These are phyloP conservation scores for Pseudomyrmex dendroicus DNA, from an alignment of 1,140 invertebrate species.

Conservation along the genomic window DNA sequence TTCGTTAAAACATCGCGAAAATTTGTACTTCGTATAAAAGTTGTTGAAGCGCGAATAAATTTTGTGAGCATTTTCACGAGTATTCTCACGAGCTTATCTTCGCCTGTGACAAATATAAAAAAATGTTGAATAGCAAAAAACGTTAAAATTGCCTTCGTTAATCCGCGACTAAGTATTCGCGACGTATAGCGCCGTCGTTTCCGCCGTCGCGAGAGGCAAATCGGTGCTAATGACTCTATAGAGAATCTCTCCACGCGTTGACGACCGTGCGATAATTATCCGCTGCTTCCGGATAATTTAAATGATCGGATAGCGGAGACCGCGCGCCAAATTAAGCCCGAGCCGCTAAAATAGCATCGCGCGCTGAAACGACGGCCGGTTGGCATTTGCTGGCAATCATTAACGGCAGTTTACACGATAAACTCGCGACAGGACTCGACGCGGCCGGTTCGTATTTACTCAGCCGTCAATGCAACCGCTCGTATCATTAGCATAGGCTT, in stretches of 20 bases:
- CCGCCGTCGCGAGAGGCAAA: constrained; percentile 7
- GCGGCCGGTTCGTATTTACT: constrained; percentile 55
- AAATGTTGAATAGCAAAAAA: constrained; percentile 4
- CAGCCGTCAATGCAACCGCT: constrained; percentile 66
- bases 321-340: constrained; percentile 32
- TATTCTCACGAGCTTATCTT: background rate
- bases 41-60: background rate
- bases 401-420: constrained; percentile 62
- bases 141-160: constrained; percentile 33
- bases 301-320: constrained; percentile 7
- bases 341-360: constrained; percentile 40
- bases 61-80: background rate
- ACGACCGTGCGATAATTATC: constrained; percentile 23
- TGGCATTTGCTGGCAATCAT: constrained; percentile 54
- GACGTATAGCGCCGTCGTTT: constrained; percentile 1
- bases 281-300: constrained; percentile 29
- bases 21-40: background rate
- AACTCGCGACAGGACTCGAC: constrained; percentile 42
- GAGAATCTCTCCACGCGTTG: constrained; percentile 21
- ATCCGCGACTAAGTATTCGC: constrained; percentile 17
- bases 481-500: constrained; percentile 73
- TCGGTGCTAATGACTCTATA: constrained; percentile 34
- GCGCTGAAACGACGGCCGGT: constrained; percentile 18
- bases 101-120: background rate
- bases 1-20: background rate